Evolutionary conservation across 2,797 vertebrate genomes (phyloP).

Genomic region (Artibeus lituratus): DNA sequence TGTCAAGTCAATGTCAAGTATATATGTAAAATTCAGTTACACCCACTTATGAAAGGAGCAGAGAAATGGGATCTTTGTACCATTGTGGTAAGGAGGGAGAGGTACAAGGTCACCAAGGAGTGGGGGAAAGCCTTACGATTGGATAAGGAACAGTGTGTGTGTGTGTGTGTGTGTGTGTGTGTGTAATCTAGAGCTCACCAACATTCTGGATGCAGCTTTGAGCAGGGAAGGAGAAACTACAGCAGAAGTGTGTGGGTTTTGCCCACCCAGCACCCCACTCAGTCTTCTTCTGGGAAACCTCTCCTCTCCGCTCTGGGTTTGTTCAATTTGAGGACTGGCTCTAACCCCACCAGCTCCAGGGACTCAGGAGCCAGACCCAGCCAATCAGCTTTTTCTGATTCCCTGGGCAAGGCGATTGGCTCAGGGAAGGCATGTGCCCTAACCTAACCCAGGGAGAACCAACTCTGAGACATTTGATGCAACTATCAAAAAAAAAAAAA

Average conservation of each 20-base stretch:
- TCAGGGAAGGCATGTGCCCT: background rate
- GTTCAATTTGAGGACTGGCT: background rate
- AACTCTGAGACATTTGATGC: background rate
- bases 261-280: background rate
- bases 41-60: background rate
- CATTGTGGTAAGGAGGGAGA: background rate
- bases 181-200: background rate
- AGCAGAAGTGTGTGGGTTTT: background rate
- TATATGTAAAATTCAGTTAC: constrained; percentile 6
- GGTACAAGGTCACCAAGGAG: background rate
- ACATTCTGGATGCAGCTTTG: background rate
- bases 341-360: background rate
- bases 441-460: background rate
- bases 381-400: background rate
- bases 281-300: background rate
- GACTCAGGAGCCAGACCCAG: background rate
- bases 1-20: constrained; percentile 12
- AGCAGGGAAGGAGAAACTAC: background rate
- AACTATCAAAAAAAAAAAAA: background rate
- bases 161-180: background rate
- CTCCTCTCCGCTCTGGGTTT: background rate
- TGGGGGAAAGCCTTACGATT: background rate
- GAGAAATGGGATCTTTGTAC: background rate
- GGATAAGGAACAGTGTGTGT: background rate
- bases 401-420: background rate